Conservation (phyloP, 2,888 invertebrate genomes). For the Pseudanteris insignis region DNA sequence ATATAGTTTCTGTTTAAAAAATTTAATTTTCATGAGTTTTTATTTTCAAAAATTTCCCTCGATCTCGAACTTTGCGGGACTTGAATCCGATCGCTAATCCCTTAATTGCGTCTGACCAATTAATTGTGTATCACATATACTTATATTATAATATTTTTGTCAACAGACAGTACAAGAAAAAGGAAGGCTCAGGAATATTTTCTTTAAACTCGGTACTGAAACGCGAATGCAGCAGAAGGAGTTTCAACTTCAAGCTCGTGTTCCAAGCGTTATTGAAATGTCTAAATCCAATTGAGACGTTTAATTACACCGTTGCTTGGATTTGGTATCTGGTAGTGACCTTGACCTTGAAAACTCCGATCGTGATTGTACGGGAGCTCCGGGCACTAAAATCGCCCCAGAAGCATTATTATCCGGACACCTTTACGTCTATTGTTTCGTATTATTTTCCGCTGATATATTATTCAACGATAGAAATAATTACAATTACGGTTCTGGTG, state of each 20-base stretch:
- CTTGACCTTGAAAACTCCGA: conserved; percentile 61
- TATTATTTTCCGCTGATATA: conserved; percentile 67
- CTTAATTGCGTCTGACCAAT: no score
- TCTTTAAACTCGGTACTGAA: conserved; percentile 47
- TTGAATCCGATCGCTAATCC: no score
- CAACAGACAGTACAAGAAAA: conserved; percentile 50
- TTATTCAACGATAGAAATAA: conserved; percentile 64
- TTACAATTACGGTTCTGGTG: conserved; percentile 64
- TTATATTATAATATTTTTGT: no score
- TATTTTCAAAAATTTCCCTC: background rate
- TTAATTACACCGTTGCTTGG: conserved; percentile 49
- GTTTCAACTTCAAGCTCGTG: conserved; percentile 50
- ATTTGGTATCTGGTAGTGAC: conserved; percentile 60
- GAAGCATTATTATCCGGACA: conserved; percentile 61
- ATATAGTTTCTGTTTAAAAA: no score
- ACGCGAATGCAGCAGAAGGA: conserved; percentile 56
- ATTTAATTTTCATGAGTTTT: no score
- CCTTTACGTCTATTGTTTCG: conserved; percentile 55
- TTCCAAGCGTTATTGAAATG: conserved; percentile 52
- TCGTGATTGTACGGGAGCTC: conserved; percentile 64
- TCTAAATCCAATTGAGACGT: conserved; percentile 56
- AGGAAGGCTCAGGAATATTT: conserved; percentile 45
- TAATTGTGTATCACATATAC: no score
- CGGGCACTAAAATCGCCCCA: conserved; percentile 62
- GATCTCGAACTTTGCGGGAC: background rate